phyloP scores from a whole-genome alignment of 1,140 invertebrate genomes.

The Eurosta solidaginis region DNA sequence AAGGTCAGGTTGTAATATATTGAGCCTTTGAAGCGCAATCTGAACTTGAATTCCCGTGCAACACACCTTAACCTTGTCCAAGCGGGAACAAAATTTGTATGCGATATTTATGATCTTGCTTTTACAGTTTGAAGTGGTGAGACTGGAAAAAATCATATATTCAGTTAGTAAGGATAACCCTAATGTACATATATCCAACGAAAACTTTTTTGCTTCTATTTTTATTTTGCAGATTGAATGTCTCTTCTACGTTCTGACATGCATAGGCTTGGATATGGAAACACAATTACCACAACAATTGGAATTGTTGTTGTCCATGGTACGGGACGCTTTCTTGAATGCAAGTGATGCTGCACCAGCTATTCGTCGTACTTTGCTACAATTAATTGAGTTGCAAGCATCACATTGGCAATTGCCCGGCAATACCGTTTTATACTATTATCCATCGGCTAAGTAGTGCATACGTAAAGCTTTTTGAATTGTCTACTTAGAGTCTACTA shows the following conservation, averaged over 20 bases:
- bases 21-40: too few species aligned
- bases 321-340: constrained; percentile 84
- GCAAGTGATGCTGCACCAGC: constrained; percentile 68
- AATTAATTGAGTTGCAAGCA: constrained; percentile 86
- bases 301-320: constrained; percentile 73
- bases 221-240: constrained; percentile 73
- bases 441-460: constrained; percentile 69
- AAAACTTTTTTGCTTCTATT: neutral
- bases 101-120: too few species aligned
- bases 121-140: too few species aligned
- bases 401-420: constrained; percentile 87
- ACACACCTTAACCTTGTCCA: too few species aligned
- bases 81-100: too few species aligned
- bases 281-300: constrained; percentile 77
- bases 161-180: too few species aligned
- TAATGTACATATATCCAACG: neutral
- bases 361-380: constrained; percentile 79
- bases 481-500: neutral
- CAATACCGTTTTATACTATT: constrained; percentile 87
- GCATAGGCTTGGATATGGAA: constrained; percentile 83
- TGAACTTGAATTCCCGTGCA: too few species aligned
- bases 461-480: neutral
- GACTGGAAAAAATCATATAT: too few species aligned
- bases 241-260: constrained; percentile 84
- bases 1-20: too few species aligned